Evolutionary conservation across 2,888 invertebrate genomes (phyloP).

Genomic region (Machimus rusticus): DNA sequence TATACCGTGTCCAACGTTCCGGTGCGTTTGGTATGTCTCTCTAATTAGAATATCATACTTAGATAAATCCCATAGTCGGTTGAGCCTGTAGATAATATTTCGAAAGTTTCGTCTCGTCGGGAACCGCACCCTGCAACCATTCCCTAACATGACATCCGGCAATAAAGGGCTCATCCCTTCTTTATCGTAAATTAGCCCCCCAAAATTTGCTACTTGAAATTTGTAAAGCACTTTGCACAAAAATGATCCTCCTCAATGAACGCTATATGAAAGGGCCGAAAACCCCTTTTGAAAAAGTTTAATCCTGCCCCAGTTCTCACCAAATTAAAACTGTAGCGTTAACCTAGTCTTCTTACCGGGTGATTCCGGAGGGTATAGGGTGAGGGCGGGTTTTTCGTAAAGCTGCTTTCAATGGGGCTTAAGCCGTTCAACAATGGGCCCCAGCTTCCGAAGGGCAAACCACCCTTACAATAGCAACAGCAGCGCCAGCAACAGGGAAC

Average conservation of each 20-base stretch:
- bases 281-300: neutral
- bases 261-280: neutral
- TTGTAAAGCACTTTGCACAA: neutral
- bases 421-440: neutral
- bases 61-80: neutral
- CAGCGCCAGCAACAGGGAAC: slow-evolving; percentile 7
- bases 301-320: neutral
- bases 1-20: neutral
- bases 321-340: slow-evolving; percentile 12
- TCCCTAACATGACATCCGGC: neutral
- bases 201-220: neutral
- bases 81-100: neutral
- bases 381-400: neutral
- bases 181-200: neutral
- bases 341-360: neutral
- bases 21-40: neutral
- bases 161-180: neutral
- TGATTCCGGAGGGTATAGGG: neutral
- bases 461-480: neutral
- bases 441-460: neutral
- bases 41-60: neutral
- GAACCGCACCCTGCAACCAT: neutral
- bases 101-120: neutral
- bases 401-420: neutral
- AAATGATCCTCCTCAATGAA: slow-evolving; percentile 1